Evolutionary conservation across 2,797 vertebrate species (phyloP).

Genomic region (Carduelis carduelis): DNA sequence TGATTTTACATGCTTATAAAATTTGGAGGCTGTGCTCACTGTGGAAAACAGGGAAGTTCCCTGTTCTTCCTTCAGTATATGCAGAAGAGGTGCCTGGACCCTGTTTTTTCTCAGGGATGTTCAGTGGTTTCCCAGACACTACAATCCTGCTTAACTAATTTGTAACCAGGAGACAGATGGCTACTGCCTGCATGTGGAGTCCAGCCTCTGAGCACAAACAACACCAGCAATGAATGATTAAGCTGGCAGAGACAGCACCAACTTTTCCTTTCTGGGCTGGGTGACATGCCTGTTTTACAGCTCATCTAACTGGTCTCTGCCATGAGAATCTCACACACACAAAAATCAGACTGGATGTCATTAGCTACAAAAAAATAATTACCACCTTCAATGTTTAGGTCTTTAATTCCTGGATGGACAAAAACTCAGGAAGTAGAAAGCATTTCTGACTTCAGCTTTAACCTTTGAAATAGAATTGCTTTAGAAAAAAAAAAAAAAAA

Average conservation of each 20-base stretch:
- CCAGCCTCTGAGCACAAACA: slow-evolving; percentile 16
- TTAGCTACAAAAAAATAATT: neutral
- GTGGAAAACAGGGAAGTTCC: neutral
- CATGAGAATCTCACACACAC: neutral
- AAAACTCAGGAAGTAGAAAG: neutral
- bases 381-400: neutral
- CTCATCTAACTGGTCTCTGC: neutral
- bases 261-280: slow-evolving; percentile 36
- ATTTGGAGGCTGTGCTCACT: neutral
- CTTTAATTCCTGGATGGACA: neutral
- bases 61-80: neutral
- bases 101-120: neutral
- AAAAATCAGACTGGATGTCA: neutral
- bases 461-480: slow-evolving; percentile 1
- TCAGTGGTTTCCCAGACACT: slow-evolving; percentile 37
- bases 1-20: neutral
- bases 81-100: neutral
- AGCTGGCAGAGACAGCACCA: neutral
- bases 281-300: neutral
- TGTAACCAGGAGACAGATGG: slow-evolving; percentile 63
- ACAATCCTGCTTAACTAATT: slow-evolving; percentile 58
- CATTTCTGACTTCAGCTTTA: slow-evolving; percentile 24
- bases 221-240: neutral
- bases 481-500: neutral
- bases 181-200: neutral